Conservation (phyloP, 2,888 invertebrate genomes). For the Cynaeus angustus region DNA sequence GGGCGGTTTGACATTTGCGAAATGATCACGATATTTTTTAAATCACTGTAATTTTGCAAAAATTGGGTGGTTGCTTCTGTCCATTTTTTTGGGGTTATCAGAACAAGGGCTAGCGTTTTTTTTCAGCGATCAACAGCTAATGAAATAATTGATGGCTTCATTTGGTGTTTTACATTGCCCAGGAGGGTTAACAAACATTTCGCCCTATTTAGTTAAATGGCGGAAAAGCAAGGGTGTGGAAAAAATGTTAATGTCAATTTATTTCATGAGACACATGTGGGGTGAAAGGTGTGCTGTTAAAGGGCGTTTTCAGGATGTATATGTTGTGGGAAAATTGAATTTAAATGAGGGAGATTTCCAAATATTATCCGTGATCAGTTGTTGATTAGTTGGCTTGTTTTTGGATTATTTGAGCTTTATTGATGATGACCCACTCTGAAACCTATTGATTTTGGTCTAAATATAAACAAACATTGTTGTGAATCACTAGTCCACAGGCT, state of each 20-base stretch:
- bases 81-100: background rate
- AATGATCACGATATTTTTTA: constrained; percentile 41
- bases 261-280: constrained; percentile 21
- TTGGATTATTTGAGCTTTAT: background rate
- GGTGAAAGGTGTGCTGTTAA: constrained; percentile 27
- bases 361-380: too few relatives aligned
- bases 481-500: background rate
- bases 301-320: constrained; percentile 35
- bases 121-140: background rate
- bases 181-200: constrained; percentile 42
- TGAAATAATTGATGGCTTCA: constrained; percentile 36
- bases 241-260: constrained; percentile 30
- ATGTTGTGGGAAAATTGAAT: too few relatives aligned
- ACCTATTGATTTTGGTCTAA: background rate
- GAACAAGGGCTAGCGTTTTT: background rate
- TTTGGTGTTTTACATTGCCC: constrained; percentile 36
- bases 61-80: too few relatives aligned
- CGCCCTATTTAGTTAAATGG: constrained; percentile 42
- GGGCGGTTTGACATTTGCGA: constrained; percentile 67
- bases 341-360: too few relatives aligned
- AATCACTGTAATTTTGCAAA: background rate
- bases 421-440: background rate
- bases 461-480: background rate
- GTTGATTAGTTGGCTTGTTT: background rate
- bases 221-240: constrained; percentile 31